Conservation (phyloP, 2,888 invertebrate genomes). For the Nasonovia ribisnigri region DNA sequence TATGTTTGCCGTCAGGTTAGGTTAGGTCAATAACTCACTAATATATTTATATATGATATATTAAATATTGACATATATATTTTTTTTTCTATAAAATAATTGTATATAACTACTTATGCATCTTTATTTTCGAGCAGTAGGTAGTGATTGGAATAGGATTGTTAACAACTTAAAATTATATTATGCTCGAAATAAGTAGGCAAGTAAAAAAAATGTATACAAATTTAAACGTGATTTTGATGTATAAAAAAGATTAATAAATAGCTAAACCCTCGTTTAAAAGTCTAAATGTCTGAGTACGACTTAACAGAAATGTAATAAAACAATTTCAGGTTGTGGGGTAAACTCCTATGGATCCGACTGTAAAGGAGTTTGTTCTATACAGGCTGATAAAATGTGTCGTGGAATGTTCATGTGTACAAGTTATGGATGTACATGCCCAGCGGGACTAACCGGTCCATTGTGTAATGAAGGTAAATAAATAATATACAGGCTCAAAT, state of each 20-base stretch:
- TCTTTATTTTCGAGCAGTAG: too few species aligned
- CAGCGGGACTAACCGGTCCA: conserved; percentile 18
- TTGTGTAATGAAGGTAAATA: background rate
- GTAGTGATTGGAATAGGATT: too few species aligned
- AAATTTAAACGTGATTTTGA: background rate
- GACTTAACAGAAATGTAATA: background rate
- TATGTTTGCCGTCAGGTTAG: too few species aligned
- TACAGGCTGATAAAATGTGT: background rate
- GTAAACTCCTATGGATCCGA: background rate
- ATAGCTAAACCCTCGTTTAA: background rate
- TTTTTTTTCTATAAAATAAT: too few species aligned
- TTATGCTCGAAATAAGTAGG: too few species aligned
- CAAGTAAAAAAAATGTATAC: too few species aligned
- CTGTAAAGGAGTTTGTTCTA: conserved; percentile 19
- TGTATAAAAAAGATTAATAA: background rate
- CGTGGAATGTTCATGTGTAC: conserved; percentile 41
- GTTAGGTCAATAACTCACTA: too few species aligned
- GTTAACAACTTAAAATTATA: too few species aligned
- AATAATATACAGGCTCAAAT: background rate
- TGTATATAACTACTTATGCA: too few species aligned
- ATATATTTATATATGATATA: too few species aligned
- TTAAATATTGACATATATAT: too few species aligned
- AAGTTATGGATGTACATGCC: conserved; percentile 27
- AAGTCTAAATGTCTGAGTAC: background rate
- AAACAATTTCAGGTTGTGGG: conserved; percentile 19